A percentile compares a stretch with the other conserved stretches of the same genome.
Evolutionary conservation across 2,888 invertebrate species (phyloP).

Genomic region (Cheilosia impressa): DNA sequence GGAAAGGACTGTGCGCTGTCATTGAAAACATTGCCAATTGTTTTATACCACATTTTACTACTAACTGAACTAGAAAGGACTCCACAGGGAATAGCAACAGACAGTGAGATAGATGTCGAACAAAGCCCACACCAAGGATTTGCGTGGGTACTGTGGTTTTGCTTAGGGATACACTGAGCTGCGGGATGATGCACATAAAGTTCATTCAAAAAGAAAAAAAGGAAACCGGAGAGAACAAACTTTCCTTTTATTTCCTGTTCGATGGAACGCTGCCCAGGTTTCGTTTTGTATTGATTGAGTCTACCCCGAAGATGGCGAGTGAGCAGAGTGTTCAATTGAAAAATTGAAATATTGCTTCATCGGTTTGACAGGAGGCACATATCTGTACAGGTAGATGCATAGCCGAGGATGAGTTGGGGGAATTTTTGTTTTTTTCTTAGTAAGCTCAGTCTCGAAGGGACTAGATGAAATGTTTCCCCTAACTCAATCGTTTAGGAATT

Average conservation of each 20-base stretch:
- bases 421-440: too few relatives aligned
- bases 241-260: conserved; percentile 3
- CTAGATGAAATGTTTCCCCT: not conserved
- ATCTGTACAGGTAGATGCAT: not conserved
- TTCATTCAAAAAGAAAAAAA: conserved; percentile 15
- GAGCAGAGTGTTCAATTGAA: conserved; percentile 21
- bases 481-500: conserved; percentile 7
- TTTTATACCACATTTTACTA: conserved; percentile 68
- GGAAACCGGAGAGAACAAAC: not conserved
- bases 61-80: conserved; percentile 60
- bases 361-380: not conserved
- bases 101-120: not conserved
- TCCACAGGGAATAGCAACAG: not conserved
- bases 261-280: conserved; percentile 23
- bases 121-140: conserved; percentile 4
- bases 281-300: conserved; percentile 31
- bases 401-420: too few relatives aligned
- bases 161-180: not conserved
- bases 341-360: conserved; percentile 34
- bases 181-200: not conserved
- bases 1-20: conserved; percentile 35
- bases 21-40: conserved; percentile 45
- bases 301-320: not conserved
- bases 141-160: not conserved
- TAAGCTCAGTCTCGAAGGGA: conserved; percentile 10